Evolutionary conservation across 1,140 invertebrate genomes (phyloP).

Genomic region (Calephelis nemesis): DNA sequence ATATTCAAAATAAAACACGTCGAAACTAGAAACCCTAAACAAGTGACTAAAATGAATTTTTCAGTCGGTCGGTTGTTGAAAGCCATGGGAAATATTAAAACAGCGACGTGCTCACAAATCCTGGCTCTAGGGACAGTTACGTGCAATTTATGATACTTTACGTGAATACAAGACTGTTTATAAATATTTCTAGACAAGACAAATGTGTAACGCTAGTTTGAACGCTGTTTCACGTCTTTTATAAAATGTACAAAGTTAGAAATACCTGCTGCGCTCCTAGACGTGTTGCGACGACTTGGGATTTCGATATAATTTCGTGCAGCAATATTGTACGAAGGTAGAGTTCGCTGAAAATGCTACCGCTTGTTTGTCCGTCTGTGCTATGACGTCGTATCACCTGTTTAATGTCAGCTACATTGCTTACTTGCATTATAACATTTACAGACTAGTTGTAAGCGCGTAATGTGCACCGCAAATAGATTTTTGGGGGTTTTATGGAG

Average conservation of each 20-base stretch:
- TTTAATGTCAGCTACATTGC: too few relatives aligned
- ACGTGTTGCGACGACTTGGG: background rate
- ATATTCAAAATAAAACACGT: background rate
- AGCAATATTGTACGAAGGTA: too few relatives aligned
- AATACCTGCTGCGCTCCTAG: background rate
- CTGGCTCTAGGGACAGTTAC: constrained; percentile 13
- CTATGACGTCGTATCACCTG: too few relatives aligned
- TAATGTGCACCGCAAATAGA: too few relatives aligned
- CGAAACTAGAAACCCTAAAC: constrained; percentile 1
- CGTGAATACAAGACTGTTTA: constrained; percentile 17
- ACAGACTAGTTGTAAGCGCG: too few relatives aligned
- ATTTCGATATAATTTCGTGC: background rate
- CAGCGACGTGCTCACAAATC: constrained; percentile 6
- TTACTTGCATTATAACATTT: too few relatives aligned
- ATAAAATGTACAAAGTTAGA: constrained; percentile 12
- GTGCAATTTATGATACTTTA: constrained; percentile 15
- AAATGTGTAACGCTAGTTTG: constrained; percentile 10
- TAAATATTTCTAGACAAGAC: constrained; percentile 18
- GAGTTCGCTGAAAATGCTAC: too few relatives aligned
- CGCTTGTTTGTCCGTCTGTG: too few relatives aligned
- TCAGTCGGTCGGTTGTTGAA: constrained; percentile 13
- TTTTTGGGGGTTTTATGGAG: too few relatives aligned
- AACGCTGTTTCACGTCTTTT: constrained; percentile 7
- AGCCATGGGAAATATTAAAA: constrained; percentile 17
- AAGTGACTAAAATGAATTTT: constrained; percentile 11